Base-by-base conservation (phyloP, 2,113 vertebrate species). In the Vicugna pacos region DNA sequence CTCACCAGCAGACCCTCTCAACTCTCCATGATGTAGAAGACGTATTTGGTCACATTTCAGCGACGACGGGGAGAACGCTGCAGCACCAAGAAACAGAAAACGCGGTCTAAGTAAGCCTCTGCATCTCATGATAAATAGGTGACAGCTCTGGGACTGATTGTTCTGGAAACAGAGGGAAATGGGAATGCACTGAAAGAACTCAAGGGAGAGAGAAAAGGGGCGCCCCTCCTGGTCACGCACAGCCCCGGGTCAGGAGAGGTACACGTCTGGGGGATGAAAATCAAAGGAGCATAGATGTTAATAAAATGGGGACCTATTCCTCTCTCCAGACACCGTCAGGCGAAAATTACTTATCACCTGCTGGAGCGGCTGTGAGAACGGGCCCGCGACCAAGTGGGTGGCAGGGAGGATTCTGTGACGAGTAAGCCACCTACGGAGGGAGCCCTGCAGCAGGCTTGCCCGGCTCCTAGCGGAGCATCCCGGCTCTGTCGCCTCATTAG, bases 401-500 rank as follows among this genome's bases (percentile, higher is more conserved):
- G 83, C 58, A 50, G 97, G 79, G 93, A 81, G 46, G 83, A 14
- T 92, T 97, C 69, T 86, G 77, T 17, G 79, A 89, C 0, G 38
- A 88, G 14, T 8, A 77, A 81, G 95, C 82, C 84, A 32, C 83
- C 75, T 54, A 12, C 38, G 38, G 38, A 77, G 65, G 90, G 92
- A 89, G 7, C 19, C 85, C 76, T 93, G 97, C 97, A 92, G 97
- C 96, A 79, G 90, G 77, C 97, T 96, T 97, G 94, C 96, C 80
- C 1, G 1, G 92, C 67, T 97, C 89, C 73, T 42, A 38, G 84
- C 81, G 54, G 97, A 95, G 95, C 89, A 67, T 97, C 97, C 38
- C 28, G 92, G 92, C 98, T 97, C 95, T 52, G 88, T 83, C 96
- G 98, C 97, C 98, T 99, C 98, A 97, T 99, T 99, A 99, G 97